These are phyloP conservation scores for Drosophila helvetica DNA, from an alignment of 2,888 invertebrate genomes.

Conservation along the genomic window DNA sequence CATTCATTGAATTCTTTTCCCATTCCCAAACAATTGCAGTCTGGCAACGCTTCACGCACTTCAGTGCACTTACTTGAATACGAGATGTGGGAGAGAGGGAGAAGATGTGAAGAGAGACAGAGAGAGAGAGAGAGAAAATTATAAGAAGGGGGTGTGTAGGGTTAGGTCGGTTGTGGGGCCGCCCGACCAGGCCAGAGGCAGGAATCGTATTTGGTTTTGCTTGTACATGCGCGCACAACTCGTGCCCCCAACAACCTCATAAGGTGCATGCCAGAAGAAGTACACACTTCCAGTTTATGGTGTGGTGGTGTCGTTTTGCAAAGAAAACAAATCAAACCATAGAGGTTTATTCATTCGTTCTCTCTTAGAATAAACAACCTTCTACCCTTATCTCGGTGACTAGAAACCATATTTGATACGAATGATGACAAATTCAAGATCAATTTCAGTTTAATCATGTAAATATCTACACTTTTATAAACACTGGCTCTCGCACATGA, in stretches of 20 bases:
- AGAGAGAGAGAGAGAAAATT: neutral
- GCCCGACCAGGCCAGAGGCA: conserved; percentile 1
- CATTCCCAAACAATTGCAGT: conserved; percentile 19
- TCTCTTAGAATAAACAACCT: neutral
- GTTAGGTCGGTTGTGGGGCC: conserved; percentile 10
- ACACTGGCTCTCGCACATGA: no score
- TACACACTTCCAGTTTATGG: neutral
- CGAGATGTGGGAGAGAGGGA: conserved; percentile 37
- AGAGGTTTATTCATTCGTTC: neutral
- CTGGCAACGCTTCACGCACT: conserved; percentile 39
- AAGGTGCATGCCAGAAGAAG: conserved; percentile 9
- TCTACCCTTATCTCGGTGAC: neutral
- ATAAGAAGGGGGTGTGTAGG: conserved; percentile 37
- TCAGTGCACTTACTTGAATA: conserved; percentile 45
- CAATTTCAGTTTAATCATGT: neutral
- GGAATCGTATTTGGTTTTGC: conserved; percentile 19
- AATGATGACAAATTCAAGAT: neutral
- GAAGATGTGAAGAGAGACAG: conserved; percentile 16
- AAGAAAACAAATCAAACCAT: neutral
- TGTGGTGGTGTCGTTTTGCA: neutral
- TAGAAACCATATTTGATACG: neutral
- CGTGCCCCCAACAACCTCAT: conserved; percentile 49
- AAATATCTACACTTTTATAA: neutral
- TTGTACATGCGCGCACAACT: conserved; percentile 68
- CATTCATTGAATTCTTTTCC: conserved; percentile 37